Conservation (phyloP, 2,797 vertebrate genomes). For the Brachyalestes nurse region DNA sequence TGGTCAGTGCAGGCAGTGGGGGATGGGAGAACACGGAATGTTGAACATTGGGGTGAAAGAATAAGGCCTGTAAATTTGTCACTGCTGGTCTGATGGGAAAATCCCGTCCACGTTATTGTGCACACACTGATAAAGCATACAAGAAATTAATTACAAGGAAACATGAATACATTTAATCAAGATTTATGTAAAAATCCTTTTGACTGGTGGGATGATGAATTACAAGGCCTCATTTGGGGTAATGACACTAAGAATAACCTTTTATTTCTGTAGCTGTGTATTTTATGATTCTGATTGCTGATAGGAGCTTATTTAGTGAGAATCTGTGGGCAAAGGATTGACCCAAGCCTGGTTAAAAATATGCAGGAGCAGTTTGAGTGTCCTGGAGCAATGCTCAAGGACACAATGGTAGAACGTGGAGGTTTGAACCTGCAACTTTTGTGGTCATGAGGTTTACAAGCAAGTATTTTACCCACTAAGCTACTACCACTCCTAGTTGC, state of each 20-base stretch:
- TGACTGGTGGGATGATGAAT: neutral
- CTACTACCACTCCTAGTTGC: too few relatives aligned
- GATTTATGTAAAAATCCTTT: neutral
- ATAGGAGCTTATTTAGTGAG: neutral
- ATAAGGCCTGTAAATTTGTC: constrained; percentile 13
- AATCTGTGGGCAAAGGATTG: too few relatives aligned
- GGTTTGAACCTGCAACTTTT: too few relatives aligned
- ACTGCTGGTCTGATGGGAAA: constrained; percentile 2
- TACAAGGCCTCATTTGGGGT: neutral
- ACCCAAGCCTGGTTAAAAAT: neutral
- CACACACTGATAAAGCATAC: neutral
- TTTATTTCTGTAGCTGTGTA: neutral
- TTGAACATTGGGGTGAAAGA: constrained; percentile 37
- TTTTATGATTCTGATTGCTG: neutral
- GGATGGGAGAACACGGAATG: constrained; percentile 49
- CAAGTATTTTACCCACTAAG: too few relatives aligned
- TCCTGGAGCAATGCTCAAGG: too few relatives aligned
- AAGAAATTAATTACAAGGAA: too few relatives aligned
- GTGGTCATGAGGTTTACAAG: too few relatives aligned
- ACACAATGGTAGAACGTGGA: too few relatives aligned
- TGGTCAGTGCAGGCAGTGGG: constrained; percentile 36
- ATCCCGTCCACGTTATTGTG: neutral
- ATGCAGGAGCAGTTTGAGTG: neutral
- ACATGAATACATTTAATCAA: neutral
- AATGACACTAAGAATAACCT: neutral